Base-by-base conservation (phyloP, 2,888 invertebrate genomes). In the Machimus rusticus region DNA sequence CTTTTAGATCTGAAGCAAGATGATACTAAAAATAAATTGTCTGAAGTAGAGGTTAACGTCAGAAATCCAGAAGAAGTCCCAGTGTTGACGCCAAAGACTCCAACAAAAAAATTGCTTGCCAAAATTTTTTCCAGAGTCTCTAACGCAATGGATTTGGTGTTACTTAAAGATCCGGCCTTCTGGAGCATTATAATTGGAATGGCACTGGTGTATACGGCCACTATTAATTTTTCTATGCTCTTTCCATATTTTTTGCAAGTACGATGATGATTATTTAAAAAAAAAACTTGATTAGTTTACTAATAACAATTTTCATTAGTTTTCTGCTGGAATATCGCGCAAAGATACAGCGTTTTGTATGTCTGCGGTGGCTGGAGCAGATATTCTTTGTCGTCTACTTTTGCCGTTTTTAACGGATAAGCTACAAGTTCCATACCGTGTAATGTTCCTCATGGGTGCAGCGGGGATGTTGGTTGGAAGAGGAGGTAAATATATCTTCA, bases 201-300 rank as follows among this genome's bases (percentile, higher is more conserved):
- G 87, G 95, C 95, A 0, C 90, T 96, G 34, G 94, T 95, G 6
- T 95, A 95, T 85, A 95, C 95, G 8, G 95, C 95, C 0, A 94
- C 95, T 79, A 94, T 95, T 87, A 95, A 95, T 90, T 96, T 96
- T 90, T 95, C 95, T 88, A 94, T 96, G 94, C 92, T 96, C 55
- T 95, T 94, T 89, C 96, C 96, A 6, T 94, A 95, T 90, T 96
- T 95, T 90, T 92, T 96, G 51, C 94, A 94, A 93, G 94, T 94
- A 92, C 88, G 87, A 87, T 34, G 43, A 31, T 8, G 5, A 34
- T 23, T 39, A 43, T 84, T 66, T 66, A 1, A 4, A 8, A 39
- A 39, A 39, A 39, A 12, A 39, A 12, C 12, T 9, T 8, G 16
- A 43, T 39, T 39, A 39, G 9, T 51, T 76, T 19, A 76, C 9